A percentile compares a stretch with the other conserved stretches of the same genome.
Conservation (phyloP, 2,797 vertebrate species). For the Fistularia tabacaria region DNA sequence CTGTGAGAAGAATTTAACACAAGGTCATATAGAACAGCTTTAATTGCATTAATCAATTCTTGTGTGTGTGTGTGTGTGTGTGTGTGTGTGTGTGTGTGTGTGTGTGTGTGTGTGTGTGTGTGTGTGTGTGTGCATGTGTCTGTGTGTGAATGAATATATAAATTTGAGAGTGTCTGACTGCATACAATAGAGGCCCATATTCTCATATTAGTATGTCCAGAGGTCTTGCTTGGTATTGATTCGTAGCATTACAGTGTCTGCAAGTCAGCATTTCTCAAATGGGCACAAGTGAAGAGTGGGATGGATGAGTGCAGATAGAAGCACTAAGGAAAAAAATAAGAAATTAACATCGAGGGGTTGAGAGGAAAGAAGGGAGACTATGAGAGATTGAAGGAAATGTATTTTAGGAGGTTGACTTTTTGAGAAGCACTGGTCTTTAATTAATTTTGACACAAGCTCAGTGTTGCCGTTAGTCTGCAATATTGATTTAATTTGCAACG, state of each 20-base stretch:
- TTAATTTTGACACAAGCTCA: constrained; percentile 7
- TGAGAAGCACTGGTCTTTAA: constrained; percentile 9
- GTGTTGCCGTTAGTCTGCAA: neutral
- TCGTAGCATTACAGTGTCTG: constrained; percentile 56
- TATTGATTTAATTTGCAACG: constrained; percentile 39
- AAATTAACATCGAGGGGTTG: neutral
- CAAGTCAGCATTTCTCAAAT: constrained; percentile 62
- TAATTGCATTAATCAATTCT: constrained; percentile 51
- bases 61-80: constrained; percentile 1
- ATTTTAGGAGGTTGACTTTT: constrained; percentile 11
- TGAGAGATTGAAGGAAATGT: constrained; percentile 19
- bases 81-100: neutral
- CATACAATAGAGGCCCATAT: constrained; percentile 41
- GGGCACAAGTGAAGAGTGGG: constrained; percentile 34
- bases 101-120: neutral
- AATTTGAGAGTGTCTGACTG: constrained; percentile 16
- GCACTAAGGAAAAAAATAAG: neutral
- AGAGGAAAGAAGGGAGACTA: neutral
- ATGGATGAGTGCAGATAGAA: constrained; percentile 17
- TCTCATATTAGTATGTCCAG: constrained; percentile 58
- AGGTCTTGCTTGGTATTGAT: constrained; percentile 60
- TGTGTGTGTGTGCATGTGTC: neutral
- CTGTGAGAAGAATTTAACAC: constrained; percentile 58
- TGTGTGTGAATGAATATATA: constrained; percentile 2
- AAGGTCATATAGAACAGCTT: constrained; percentile 46